Base-by-base conservation (phyloP, 2,113 vertebrate species). In the Holacanthus passer region DNA sequence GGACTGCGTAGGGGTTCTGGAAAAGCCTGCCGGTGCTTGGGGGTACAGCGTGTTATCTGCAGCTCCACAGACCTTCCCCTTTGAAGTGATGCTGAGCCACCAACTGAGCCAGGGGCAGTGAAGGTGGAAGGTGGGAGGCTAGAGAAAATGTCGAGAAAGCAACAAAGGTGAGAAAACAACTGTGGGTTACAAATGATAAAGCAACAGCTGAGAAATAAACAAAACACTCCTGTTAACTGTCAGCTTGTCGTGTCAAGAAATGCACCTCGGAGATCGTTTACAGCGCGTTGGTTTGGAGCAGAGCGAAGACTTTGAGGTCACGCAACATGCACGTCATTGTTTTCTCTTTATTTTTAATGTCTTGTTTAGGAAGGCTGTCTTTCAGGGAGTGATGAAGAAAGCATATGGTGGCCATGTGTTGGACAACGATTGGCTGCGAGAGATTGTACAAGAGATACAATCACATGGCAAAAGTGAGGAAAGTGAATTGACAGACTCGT, bases 61-160 rank as follows among this genome's bases (percentile, higher is more conserved):
- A 76, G 77, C 78, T 63, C 83, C 64, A 68, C 92, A 93, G 86
- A 93, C 84, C 83, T 84, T 78, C 70, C 83, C 37, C 85, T 93
- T 91, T 94, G 92, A 94, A 91, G 91, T 92, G 83, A 41, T 60
- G 84, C 87, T 87, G 88, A 87, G 75, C 85, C 83, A 79, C 76
- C 47, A 52, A 87, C 73, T 70, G 85, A 86, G 85, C 84, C 68
- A 60, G 72, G 79, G 81, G 86, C 81, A 84, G 81, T 4, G 62
- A 73, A 74, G 81, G 81, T 82, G 73, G 75, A 84, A 75, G 77
- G 84, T 77, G 69, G 83, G 77, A 76, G 58, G 68, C 84, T 86
- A 4, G 64, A 79, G 68, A 64, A 56, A 80, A 79, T n/a, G 31
- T 16, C 47, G 47, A 88, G 53, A 81, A 78, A 69, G 73, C 41